Percentiles rank a stretch among this genome's conserved stretches.
phyloP scores from a whole-genome alignment of 2,888 invertebrate genomes.

The Diarsia brunnea region DNA sequence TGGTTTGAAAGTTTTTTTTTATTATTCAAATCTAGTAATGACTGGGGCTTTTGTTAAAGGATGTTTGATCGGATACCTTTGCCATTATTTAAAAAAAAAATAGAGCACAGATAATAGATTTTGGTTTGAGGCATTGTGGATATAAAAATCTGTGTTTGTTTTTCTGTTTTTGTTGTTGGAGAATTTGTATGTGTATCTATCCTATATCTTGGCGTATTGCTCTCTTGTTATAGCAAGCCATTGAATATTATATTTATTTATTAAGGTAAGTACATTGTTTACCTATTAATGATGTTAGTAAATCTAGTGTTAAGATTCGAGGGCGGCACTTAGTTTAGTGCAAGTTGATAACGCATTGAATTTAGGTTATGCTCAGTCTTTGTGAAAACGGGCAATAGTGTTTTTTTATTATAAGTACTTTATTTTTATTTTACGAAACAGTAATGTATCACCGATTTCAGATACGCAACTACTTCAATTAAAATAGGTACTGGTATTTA shows the following conservation, averaged over 20 bases:
- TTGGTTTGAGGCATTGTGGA: constrained; percentile 20
- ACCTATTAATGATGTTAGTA: neutral
- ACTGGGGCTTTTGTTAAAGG: constrained; percentile 80
- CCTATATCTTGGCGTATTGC: neutral
- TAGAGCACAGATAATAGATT: constrained; percentile 52
- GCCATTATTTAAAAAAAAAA: constrained; percentile 60
- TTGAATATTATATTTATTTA: too few species aligned
- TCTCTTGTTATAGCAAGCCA: neutral
- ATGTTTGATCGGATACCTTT: constrained; percentile 72
- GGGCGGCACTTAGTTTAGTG: neutral
- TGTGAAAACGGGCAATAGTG: neutral
- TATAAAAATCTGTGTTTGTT: constrained; percentile 35
- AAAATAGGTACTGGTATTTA: too few species aligned
- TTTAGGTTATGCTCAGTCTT: neutral
- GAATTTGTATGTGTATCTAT: neutral
- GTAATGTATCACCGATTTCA: too few species aligned
- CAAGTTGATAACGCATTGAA: neutral
- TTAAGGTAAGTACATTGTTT: neutral
- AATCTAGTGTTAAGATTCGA: neutral
- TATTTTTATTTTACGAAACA: neutral
- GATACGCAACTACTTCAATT: too few species aligned
- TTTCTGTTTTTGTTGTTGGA: constrained; percentile 33
- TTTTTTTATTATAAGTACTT: neutral
- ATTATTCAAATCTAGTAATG: constrained; percentile 89
- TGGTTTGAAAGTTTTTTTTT: constrained; percentile 73